Base-by-base conservation (phyloP, 2,888 invertebrate genomes). In the Clitarchus hookeri region DNA sequence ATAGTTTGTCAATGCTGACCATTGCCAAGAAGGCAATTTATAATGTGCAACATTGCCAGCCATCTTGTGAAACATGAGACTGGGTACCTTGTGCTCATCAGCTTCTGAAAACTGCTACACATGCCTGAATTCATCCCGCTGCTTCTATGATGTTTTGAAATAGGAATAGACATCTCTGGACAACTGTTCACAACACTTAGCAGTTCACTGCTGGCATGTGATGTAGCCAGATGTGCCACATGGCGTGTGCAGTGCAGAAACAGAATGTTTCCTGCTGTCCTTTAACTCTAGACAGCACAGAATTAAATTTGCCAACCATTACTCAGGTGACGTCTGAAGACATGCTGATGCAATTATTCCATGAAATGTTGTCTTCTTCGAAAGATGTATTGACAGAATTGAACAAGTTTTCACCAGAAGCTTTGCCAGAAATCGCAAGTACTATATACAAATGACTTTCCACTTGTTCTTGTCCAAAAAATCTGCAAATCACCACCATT, bases 301-400 rank as follows among this genome's bases (percentile, higher is more conserved):
- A 84, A 13, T 84, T 84, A 27, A 84, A 53, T 26, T 84, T 26
- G 9, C 48, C 65, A 3, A 84, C 84, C 84, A 48, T 53, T 9
- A 26, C 84, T 26, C 54, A n/a, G 8, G 84, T 26, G 2, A 54
- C 54, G 54, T 53, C 84, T 6, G 54, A 84, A 12, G 84, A 84
- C 84, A 84, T 84, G 53, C 84, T 84, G 11, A 53, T 13, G 16
- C 84, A 84, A 13, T 84, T 44, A 26, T 84, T 84, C 44, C 84
- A n/a, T n/a, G n/a, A n/a, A n/a, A n/a, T n/a, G n/a, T n/a, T n/a
- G n/a, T n/a, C n/a, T n/a, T n/a, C n/a, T n/a, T n/a, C 19, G n/a
- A 84, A 84, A 36, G 4, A 13, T 36, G 16, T 44, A n/a, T 84
- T 44, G 19, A 27, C 84, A 44, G 44, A n/a, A n/a, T n/a, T n/a